These are phyloP conservation scores for Anoplophora glabripennis DNA, from an alignment of 1,140 invertebrate species.

Conservation along the genomic window DNA sequence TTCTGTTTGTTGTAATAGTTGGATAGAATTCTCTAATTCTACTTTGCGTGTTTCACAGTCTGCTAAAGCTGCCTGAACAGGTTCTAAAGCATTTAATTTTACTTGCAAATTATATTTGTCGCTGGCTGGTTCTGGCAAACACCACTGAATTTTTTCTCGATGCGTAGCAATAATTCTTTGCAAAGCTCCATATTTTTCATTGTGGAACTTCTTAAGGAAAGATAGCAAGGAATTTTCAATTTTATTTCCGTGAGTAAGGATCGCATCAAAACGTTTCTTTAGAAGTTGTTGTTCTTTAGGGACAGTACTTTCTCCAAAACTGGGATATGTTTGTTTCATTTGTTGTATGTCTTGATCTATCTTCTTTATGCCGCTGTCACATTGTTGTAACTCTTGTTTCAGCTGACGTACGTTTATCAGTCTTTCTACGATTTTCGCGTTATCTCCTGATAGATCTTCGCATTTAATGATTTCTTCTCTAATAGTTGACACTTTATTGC, in stretches of 20 bases:
- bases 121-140: slow-evolving; percentile 78
- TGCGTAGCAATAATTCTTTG: slow-evolving; percentile 74
- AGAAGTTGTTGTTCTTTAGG: slow-evolving; percentile 77
- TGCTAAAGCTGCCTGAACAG: slow-evolving; percentile 69
- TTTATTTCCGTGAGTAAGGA: slow-evolving; percentile 72
- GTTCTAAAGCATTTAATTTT: slow-evolving; percentile 77
- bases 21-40: slow-evolving; percentile 66
- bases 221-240: slow-evolving; percentile 75
- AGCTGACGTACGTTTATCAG: slow-evolving; percentile 71
- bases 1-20: slow-evolving; percentile 66
- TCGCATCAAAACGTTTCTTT: slow-evolving; percentile 72
- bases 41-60: slow-evolving; percentile 64
- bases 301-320: slow-evolving; percentile 70
- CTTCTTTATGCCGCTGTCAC: slow-evolving; percentile 64
- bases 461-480: slow-evolving; percentile 85
- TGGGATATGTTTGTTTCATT: slow-evolving; percentile 74
- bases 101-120: slow-evolving; percentile 92
- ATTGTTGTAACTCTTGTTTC: slow-evolving; percentile 64
- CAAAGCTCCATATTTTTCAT: slow-evolving; percentile 78
- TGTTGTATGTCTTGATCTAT: slow-evolving; percentile 67
- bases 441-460: slow-evolving; percentile 87
- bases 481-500: slow-evolving; percentile 69
- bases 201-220: slow-evolving; percentile 84
- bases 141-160: slow-evolving; percentile 91
- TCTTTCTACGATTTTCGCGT: slow-evolving; percentile 75